Conservation (phyloP, 1,140 invertebrate genomes). For the Eufriesea mexicana region DNA sequence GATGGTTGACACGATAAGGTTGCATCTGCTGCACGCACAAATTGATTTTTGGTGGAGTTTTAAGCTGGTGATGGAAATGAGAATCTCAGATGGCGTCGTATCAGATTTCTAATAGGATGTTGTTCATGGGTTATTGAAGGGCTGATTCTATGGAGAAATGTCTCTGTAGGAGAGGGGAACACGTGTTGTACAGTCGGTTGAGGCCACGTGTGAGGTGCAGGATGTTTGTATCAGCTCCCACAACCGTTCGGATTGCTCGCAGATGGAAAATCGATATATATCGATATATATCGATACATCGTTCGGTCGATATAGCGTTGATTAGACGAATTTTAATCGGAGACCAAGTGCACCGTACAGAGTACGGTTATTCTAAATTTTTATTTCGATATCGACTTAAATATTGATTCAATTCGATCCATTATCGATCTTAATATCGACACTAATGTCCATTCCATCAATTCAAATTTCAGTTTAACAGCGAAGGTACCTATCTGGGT, state of each 20-base stretch:
- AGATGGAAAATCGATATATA: neutral
- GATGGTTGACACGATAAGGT: neutral
- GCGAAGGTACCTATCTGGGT: too few relatives aligned
- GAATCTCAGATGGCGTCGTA: neutral
- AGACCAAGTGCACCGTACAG: too few relatives aligned
- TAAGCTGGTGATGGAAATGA: neutral
- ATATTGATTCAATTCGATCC: neutral
- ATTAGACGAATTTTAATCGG: constrained; percentile 17
- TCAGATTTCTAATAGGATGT: neutral
- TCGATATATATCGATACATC: constrained; percentile 3
- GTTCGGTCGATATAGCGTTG: neutral
- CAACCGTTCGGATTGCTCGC: neutral
- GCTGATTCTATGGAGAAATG: constrained; percentile 31
- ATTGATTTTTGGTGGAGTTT: neutral
- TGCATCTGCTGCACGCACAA: neutral
- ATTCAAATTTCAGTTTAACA: too few relatives aligned
- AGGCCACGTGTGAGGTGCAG: constrained; percentile 50
- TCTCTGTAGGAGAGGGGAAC: constrained; percentile 46
- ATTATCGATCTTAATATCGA: too few relatives aligned
- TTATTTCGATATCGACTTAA: neutral
- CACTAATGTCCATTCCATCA: too few relatives aligned
- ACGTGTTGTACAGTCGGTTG: constrained; percentile 38
- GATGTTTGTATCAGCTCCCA: constrained; percentile 43
- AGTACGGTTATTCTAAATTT: neutral
- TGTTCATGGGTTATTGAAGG: constrained; percentile 17